Evolutionary conservation across 2,888 invertebrate species (phyloP), one percentile per base, ranked within the genome.

Genomic region (Portevinia maculata): DNA sequence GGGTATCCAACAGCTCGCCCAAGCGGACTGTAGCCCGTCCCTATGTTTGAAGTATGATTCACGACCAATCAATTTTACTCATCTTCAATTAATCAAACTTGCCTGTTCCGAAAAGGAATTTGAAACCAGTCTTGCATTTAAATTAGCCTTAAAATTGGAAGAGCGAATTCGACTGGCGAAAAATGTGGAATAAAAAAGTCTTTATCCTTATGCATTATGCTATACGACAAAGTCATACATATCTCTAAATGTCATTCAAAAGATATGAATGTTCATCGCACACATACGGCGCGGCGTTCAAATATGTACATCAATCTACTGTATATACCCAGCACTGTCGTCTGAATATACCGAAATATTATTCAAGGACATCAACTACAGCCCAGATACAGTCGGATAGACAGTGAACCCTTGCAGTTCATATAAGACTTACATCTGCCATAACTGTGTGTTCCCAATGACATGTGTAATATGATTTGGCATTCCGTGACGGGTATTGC

Each of bases 401-500:
- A 79, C 53, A 44, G 53, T 67, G 41, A 79, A 79, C 60, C 28
- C 73, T 50, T 65, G 52, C 52, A 76, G 59, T 65, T 70, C 69
- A 44, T 48, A 64, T 24, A 69, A 30, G 60, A 52, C 39, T 60
- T 62, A 62, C 53, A 52, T 64, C 55, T 64, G 52, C 55, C 75
- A 70, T 76, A 70, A 53, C 60, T 57, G 78, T 78, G 71, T 71
- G 76, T 62, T 76, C 71, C 24, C 60, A 60, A 50, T 83, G 83
- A 73, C 83, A 83, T 83, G 78, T 83, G 83, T 83, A 83, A 78
- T 83, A 62, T 78, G 83, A 83, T 78, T 83, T 83, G 83, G 71
- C 78, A 83, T 83, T 78, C 55, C 83, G 83, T 83, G 83, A 83
- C 83, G 83, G 83, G 83, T 83, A 83, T 83, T 78, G 83, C 83